Conservation (phyloP, 2,113 vertebrate species). For the Chitala chitala region DNA sequence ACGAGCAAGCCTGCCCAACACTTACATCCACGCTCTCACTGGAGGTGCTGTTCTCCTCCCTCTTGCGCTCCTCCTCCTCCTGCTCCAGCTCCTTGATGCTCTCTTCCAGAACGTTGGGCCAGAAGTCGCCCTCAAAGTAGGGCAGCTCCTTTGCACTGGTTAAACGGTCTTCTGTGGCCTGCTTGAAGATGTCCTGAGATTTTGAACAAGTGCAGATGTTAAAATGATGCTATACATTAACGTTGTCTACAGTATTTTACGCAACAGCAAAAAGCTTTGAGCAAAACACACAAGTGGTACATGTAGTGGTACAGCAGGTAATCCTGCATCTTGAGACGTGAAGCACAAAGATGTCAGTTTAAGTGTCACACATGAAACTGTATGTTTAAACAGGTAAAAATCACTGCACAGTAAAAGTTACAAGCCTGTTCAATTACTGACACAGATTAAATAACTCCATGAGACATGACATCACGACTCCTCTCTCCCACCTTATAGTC, state of each 20-base stretch:
- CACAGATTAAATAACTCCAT: too few relatives aligned
- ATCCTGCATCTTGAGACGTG: not conserved
- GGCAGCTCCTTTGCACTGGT: slow-evolving; percentile 96
- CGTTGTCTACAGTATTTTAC: not conserved
- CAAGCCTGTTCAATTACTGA: too few relatives aligned
- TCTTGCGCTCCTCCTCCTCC: slow-evolving; percentile 93
- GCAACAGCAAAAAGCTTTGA: too few relatives aligned
- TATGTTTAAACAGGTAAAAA: too few relatives aligned
- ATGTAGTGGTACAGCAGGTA: not conserved
- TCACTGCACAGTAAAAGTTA: too few relatives aligned
- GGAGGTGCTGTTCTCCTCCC: slow-evolving; percentile 93
- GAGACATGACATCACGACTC: too few relatives aligned
- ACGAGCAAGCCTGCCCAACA: not conserved
- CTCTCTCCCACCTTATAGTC: slow-evolving; percentile 82
- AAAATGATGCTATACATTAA: not conserved
- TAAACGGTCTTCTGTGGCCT: slow-evolving; percentile 93
- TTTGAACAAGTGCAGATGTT: too few relatives aligned
- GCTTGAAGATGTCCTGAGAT: slow-evolving; percentile 91
- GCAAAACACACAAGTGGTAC: not conserved
- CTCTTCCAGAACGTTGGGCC: slow-evolving; percentile 97
- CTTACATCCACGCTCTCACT: slow-evolving; percentile 96
- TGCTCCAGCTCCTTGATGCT: slow-evolving; percentile 98
- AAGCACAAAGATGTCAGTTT: not conserved
- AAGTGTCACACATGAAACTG: too few relatives aligned
- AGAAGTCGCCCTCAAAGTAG: slow-evolving; percentile 97